These are phyloP conservation scores for Diaprepes abbreviatus DNA, from an alignment of 2,888 invertebrate species.

Conservation along the genomic window DNA sequence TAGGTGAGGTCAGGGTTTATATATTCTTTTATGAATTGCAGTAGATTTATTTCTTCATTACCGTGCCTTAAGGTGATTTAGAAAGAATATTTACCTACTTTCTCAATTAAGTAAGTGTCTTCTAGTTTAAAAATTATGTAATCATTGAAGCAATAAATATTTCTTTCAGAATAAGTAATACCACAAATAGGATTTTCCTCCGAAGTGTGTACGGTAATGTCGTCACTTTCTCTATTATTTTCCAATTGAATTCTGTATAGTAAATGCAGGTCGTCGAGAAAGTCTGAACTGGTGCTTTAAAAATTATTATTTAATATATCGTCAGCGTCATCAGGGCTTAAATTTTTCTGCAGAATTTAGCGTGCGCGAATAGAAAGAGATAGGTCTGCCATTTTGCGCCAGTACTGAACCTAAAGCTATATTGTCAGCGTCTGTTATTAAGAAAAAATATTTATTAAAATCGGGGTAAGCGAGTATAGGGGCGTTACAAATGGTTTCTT, in stretches of 20 bases:
- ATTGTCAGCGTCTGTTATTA: too few species aligned
- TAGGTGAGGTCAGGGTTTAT: neutral
- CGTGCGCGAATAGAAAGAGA: too few species aligned
- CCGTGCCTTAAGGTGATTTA: too few species aligned
- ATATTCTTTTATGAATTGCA: too few species aligned
- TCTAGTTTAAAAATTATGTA: too few species aligned
- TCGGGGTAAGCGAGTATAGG: too few species aligned
- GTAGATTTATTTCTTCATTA: too few species aligned
- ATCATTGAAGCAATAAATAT: neutral
- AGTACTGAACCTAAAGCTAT: slow-evolving; percentile 50
- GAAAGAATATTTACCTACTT: too few species aligned
- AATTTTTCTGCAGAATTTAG: slow-evolving; percentile 51
- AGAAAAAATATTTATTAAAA: slow-evolving; percentile 35
- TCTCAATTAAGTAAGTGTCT: neutral
- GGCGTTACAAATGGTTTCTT: too few species aligned
- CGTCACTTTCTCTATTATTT: slow-evolving; percentile 8
- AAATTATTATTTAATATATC: slow-evolving; percentile 6
- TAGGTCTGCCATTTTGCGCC: slow-evolving; percentile 46
- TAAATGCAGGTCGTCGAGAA: slow-evolving; percentile 16
- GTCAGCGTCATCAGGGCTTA: too few species aligned
- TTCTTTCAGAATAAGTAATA: too few species aligned
- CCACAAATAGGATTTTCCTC: slow-evolving; percentile 11
- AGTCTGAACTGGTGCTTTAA: neutral
- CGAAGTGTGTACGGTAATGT: slow-evolving; percentile 10
- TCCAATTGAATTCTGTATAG: neutral